Base-by-base conservation (phyloP, 2,113 vertebrate genomes). In the Thryonomys swinderianus region DNA sequence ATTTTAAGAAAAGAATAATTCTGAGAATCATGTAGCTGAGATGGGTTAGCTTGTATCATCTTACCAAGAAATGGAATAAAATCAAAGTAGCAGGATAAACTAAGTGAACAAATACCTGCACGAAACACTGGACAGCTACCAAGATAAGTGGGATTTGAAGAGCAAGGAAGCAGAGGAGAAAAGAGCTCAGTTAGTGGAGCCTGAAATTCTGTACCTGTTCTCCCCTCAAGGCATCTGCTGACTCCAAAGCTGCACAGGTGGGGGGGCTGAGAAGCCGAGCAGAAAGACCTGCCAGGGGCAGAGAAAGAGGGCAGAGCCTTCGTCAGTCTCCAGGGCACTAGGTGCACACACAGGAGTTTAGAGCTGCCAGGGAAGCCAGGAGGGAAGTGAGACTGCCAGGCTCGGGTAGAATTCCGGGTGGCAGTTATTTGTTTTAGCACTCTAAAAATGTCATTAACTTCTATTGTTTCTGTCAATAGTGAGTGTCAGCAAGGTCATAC, bases 1-100 rank as follows among this genome's bases (percentile, higher is more conserved):
- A n/a, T n/a, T n/a, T n/a, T n/a, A n/a, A n/a, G n/a, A n/a, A n/a
- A n/a, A n/a, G n/a, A 95, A n/a, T 79, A 85, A 62, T 37, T 84
- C 53, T 32, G 45, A 53, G 74, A 74, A 69, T 61, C 51, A 13
- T 62, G 34, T 67, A 71, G 45, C 30, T 94, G 73, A 95, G 42
- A 73, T 57, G 32, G 69, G 34, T 25, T 53, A 82, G 42, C 1
- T 48, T 76, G 1, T 27, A 61, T 42, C 25, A 34, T 79, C 30
- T 93, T 57, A 89, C 59, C 32, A 76, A 91, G 27, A 92, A 66
- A 88, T 7, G 85, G 53, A 62, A 62, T 53, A 69, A 93, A 78
- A 78, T 30, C 48, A 71, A 93, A 93, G 40, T 20, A 85, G 42
- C 6, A 37, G 17, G 14, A 82, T 51, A 57, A 69, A 87, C 55